Base-by-base conservation (phyloP, 2,113 vertebrate species). In the Zingel zingel region DNA sequence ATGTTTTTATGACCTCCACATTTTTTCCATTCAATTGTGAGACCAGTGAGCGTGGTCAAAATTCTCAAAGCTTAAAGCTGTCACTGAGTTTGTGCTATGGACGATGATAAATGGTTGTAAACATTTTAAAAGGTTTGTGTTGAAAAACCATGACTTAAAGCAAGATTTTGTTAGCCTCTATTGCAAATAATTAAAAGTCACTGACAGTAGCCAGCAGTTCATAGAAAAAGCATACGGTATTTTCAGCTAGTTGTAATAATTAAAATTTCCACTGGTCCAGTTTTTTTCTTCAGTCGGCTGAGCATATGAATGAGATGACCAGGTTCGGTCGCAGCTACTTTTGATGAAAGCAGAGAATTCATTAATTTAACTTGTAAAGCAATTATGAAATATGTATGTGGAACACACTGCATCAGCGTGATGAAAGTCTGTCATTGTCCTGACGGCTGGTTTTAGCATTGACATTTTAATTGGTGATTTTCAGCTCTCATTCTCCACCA, bases 381-480 rank as follows among this genome's bases (percentile, higher is more conserved):
- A 93, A 93, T 94, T 92, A 89, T 84, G 80, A 92, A 90, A 90
- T 87, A 83, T 90, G 91, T 83, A 89, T 88, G 84, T 81, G 83
- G 86, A 90, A 79, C 83, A 74, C 82, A 88, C 56, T 85, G 87
- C 86, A 66, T 73, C 56, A 77, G 70, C 57, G 79, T 65, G 79
- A 93, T 88, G 89, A 90, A 92, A 92, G 91, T 89, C 85, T 88
- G 88, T 73, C 86, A 92, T 93, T 93, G 91, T 94, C 89, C 86
- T 86, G 89, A 73, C 78, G 83, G 84, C 86, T 84, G 83, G 86
- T 92, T 90, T 89, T 56, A 85, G 85, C 89, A 87, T 82, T 92
- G 92, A 92, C 92, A 76, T 89, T 92, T 93, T 93, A 94, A 94
- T 93, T 94, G 93, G 89, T 91, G 90, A 92, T 92, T 92, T 91